Base-by-base conservation (phyloP, 2,888 invertebrate genomes). In the Macaria notata region DNA sequence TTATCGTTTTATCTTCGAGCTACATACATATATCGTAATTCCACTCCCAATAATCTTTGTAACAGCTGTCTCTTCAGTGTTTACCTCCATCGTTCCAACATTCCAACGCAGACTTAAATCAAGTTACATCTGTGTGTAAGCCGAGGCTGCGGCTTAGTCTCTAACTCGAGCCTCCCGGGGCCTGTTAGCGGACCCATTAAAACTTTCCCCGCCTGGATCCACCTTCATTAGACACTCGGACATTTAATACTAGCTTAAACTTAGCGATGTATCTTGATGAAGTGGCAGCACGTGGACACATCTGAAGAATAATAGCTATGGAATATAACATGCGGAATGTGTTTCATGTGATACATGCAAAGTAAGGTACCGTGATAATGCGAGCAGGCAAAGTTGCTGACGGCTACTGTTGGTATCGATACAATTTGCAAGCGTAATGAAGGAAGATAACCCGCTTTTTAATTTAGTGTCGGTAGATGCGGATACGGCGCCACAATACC, bases 181-280 rank as follows among this genome's bases (percentile, higher is more conserved):
- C 41, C 52, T 61, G 62, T 66, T 66, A 63, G 56, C 60, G 48
- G 55, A 57, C 53, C 63, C 73, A 84, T 84, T 83, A 81, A 81
- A 82, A 84, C 70, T 81, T 83, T 74, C 65, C 50, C 61, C 43
- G 56, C 65, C 56, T 46, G 64, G 72, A 66, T 70, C 65, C 62
- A 71, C 74, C 71, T 79, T 76, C 69, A 69, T 75, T 73, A 75
- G 53, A 63, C 56, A 71, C 73, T 78, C 75, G 72, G 65, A 63
- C 54, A 60, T 65, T 70, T 64, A 60, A 52, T 50, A 66, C 58
- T 62, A 39, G 46, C 33, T 48, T 50, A 38, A 43, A 9, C 9
- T 47, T 43, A 9, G 29, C 46, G 42, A 42, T 46, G 36, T 4
- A 9, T 29, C 51, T 56, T 31, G 43, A 31, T 38, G 9, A 51